phyloP scores from a whole-genome alignment of 2,797 vertebrate species.

The Pteropus rufus region DNA sequence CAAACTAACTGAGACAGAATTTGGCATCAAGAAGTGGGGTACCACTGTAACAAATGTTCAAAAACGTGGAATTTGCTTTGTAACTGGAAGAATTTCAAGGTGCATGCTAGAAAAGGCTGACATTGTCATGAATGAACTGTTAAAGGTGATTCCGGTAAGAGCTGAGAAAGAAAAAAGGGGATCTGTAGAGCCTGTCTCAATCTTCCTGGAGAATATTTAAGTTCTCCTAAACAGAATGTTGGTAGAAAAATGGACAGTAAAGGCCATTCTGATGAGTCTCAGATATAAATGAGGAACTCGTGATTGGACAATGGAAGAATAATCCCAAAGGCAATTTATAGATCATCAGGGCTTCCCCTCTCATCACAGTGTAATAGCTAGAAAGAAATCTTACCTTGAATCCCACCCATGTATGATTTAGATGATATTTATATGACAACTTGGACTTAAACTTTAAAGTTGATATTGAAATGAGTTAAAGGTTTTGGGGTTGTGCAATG shows the following conservation, averaged over 20 bases:
- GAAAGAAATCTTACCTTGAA: background rate
- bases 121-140: background rate
- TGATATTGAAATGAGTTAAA: background rate
- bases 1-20: background rate
- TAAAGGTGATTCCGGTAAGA: background rate
- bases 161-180: background rate
- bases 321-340: background rate
- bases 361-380: background rate
- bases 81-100: background rate
- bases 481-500: background rate
- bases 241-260: background rate
- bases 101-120: background rate
- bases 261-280: background rate
- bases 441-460: background rate
- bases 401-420: background rate
- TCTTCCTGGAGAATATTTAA: background rate
- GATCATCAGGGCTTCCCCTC: background rate
- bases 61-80: background rate
- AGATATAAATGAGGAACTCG: background rate
- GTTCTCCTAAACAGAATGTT: background rate
- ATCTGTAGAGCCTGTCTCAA: background rate
- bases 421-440: background rate
- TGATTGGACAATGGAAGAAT: background rate
- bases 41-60: background rate
- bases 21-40: background rate